phyloP scores from a whole-genome alignment of 2,113 vertebrate species.

The Oryzias woworae region DNA sequence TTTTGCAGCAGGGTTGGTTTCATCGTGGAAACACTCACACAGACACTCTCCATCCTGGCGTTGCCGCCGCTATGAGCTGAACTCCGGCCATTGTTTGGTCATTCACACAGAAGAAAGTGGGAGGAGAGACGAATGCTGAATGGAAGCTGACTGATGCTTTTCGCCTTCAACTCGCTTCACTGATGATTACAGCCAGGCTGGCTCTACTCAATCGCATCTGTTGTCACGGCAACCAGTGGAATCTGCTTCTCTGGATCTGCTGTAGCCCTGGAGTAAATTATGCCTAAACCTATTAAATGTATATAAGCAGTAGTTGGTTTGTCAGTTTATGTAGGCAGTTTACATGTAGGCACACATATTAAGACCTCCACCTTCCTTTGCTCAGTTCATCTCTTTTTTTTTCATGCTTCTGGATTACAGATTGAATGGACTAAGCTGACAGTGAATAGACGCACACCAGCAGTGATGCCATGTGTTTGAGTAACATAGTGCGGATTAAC shows the following conservation, averaged over 20 bases:
- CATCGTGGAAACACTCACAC: constrained; percentile 3
- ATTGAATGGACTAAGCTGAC: constrained; percentile 53
- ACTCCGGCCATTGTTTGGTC: constrained; percentile 25
- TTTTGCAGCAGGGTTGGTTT: neutral
- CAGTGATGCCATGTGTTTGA: constrained; percentile 47
- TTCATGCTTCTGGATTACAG: constrained; percentile 49
- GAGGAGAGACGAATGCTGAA: constrained; percentile 44
- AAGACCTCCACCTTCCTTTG: neutral
- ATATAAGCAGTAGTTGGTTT: neutral
- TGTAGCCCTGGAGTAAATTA: constrained; percentile 2
- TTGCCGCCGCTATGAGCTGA: constrained; percentile 29
- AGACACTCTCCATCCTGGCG: constrained; percentile 8
- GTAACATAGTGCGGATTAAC: constrained; percentile 61
- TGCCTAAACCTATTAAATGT: neutral
- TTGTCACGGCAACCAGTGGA: constrained; percentile 66
- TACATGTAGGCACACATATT: constrained; percentile 14
- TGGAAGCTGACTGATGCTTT: constrained; percentile 45
- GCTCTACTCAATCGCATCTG: constrained; percentile 40
- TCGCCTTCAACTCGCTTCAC: constrained; percentile 29
- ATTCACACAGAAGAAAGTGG: constrained; percentile 33
- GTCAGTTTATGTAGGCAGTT: constrained; percentile 9
- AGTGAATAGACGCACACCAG: constrained; percentile 45
- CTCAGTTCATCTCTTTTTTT: neutral
- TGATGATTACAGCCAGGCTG: constrained; percentile 10
- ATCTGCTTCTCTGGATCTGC: constrained; percentile 17